Evolutionary conservation across 1,140 invertebrate genomes (phyloP).

Genomic region (Papilio helenus): DNA sequence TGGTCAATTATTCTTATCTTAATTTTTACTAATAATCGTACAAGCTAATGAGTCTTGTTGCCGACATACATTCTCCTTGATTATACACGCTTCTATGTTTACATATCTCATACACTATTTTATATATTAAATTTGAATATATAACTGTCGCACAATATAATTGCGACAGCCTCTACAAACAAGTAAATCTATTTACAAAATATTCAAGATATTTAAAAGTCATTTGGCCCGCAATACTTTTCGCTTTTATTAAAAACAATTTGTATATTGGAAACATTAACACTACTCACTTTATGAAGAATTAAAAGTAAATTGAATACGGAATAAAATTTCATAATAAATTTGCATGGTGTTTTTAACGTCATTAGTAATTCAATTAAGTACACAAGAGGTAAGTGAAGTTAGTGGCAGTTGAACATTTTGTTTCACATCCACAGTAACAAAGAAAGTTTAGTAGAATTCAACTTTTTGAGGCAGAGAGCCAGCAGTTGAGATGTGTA

Average conservation of each 20-base stretch:
- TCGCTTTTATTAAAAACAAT: neutral
- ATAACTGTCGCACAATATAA: slow-evolving; percentile 36
- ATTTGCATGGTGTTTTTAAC: neutral
- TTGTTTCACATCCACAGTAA: too few relatives aligned
- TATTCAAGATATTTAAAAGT: neutral
- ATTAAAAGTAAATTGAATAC: neutral
- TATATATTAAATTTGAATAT: slow-evolving; percentile 20
- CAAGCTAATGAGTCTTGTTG: slow-evolving; percentile 14
- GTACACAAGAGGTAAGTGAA: neutral
- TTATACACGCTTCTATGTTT: slow-evolving; percentile 10
- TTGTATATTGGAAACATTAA: slow-evolving; percentile 1
- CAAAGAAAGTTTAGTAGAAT: too few relatives aligned
- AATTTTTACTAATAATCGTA: neutral
- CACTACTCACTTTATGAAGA: neutral
- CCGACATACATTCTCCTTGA: neutral
- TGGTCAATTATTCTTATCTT: neutral
- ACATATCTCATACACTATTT: neutral
- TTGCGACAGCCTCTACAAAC: slow-evolving; percentile 25
- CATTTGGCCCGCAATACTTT: neutral
- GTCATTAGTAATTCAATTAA: neutral
- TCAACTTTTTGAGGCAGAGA: too few relatives aligned
- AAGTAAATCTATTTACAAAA: slow-evolving; percentile 28
- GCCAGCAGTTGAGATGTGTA: neutral
- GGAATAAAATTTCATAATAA: neutral
- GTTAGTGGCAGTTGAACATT: too few relatives aligned